A percentile compares a stretch with the other conserved stretches of the same genome.
Conservation (phyloP, 2,888 invertebrate genomes). For the Hylaea fasciaria region DNA sequence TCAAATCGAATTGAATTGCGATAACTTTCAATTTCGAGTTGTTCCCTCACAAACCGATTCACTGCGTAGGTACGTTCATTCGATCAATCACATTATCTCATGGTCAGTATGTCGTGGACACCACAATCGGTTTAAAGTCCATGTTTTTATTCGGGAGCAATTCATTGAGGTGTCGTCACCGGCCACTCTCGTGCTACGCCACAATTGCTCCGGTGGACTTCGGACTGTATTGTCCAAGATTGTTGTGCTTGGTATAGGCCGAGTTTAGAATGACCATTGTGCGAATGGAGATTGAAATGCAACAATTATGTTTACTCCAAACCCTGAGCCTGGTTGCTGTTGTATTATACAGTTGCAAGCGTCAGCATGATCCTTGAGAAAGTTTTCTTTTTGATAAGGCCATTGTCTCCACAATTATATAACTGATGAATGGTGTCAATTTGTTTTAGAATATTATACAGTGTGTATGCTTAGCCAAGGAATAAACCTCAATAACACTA, state of each 20-base stretch:
- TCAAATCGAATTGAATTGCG: slow-evolving; percentile 27
- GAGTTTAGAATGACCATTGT: slow-evolving; percentile 35
- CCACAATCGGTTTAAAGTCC: slow-evolving; percentile 53
- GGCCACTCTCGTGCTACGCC: slow-evolving; percentile 47
- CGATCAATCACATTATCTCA: slow-evolving; percentile 26
- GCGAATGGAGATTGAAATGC: neutral
- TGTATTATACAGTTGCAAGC: too few relatives aligned
- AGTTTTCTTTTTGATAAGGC: too few relatives aligned
- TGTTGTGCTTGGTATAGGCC: slow-evolving; percentile 45
- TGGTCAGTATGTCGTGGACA: slow-evolving; percentile 27
- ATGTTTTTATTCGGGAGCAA: slow-evolving; percentile 54
- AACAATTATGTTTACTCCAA: too few relatives aligned
- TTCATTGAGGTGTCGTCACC: slow-evolving; percentile 55
- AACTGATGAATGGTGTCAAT: too few relatives aligned
- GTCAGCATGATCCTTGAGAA: too few relatives aligned
- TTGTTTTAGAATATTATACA: too few relatives aligned
- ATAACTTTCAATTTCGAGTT: slow-evolving; percentile 27
- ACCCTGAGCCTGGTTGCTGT: too few relatives aligned
- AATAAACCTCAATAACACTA: too few relatives aligned
- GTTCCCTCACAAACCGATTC: slow-evolving; percentile 23
- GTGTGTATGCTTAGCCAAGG: too few relatives aligned
- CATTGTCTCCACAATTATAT: too few relatives aligned
- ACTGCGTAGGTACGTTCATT: slow-evolving; percentile 39
- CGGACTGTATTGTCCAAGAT: slow-evolving; percentile 58
- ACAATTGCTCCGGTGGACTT: slow-evolving; percentile 70